Evolutionary conservation across 2,888 invertebrate genomes (phyloP).

Genomic region (Zootermopsis nevadensis): DNA sequence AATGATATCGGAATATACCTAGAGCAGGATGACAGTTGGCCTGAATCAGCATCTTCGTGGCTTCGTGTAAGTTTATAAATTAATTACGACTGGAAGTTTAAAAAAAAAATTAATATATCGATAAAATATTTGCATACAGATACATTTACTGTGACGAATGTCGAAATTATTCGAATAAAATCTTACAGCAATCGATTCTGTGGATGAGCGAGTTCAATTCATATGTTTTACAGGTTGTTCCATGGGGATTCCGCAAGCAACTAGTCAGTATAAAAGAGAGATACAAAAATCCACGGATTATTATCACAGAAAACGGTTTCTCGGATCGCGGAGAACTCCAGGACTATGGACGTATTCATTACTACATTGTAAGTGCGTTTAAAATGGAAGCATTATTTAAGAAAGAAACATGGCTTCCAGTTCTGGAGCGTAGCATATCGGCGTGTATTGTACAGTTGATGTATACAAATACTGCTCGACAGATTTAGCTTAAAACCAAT

Average conservation of each 20-base stretch:
- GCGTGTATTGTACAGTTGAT: too few species aligned
- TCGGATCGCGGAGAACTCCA: conserved; percentile 66
- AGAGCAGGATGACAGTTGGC: conserved; percentile 64
- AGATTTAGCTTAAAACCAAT: too few species aligned
- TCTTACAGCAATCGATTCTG: too few species aligned
- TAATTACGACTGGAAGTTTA: neutral
- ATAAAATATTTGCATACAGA: too few species aligned
- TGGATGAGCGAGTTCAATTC: too few species aligned
- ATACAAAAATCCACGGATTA: conserved; percentile 69
- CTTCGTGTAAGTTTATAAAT: conserved; percentile 59
- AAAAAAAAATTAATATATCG: too few species aligned
- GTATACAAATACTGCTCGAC: too few species aligned
- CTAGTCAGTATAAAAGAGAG: conserved; percentile 70
- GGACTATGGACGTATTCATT: conserved; percentile 67
- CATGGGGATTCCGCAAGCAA: conserved; percentile 70
- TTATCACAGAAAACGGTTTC: conserved; percentile 72
- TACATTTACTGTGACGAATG: too few species aligned
- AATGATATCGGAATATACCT: conserved; percentile 63
- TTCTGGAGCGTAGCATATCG: too few species aligned
- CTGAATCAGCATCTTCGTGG: conserved; percentile 63
- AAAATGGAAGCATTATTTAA: too few species aligned
- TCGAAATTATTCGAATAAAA: too few species aligned
- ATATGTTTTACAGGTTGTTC: conserved; percentile 67
- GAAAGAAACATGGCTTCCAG: too few species aligned
- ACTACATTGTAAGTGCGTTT: conserved; percentile 64